Percentiles rank a stretch among this genome's conserved stretches.
phyloP scores from a whole-genome alignment of 2,797 vertebrate species.

The Spea hammondii region DNA sequence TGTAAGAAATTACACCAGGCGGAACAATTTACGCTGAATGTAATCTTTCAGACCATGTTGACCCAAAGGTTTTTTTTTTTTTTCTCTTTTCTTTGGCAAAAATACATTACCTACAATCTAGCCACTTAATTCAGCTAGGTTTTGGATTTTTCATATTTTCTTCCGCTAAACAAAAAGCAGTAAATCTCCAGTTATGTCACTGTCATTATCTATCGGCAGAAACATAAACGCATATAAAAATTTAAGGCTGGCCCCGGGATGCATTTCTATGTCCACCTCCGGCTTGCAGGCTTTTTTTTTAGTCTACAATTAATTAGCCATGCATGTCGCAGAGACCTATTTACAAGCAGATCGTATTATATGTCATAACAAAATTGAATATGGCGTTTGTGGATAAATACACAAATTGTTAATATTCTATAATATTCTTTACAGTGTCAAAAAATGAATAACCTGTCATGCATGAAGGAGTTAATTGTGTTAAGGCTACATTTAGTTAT shows the following conservation, averaged over 20 bases:
- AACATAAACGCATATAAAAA: conserved; percentile 8
- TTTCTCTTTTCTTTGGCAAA: conserved; percentile 8
- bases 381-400: conserved; percentile 51
- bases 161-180: neutral
- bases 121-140: conserved; percentile 9
- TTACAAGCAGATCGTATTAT: conserved; percentile 46
- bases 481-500: neutral
- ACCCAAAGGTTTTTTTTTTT: conserved; percentile 28
- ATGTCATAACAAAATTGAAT: conserved; percentile 48
- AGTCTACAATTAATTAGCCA: conserved; percentile 44
- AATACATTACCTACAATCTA: conserved; percentile 17
- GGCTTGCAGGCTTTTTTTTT: conserved; percentile 34
- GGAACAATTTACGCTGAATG: conserved; percentile 39
- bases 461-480: conserved; percentile 30
- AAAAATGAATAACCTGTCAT: conserved; percentile 2
- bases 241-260: conserved; percentile 12
- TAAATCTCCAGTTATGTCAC: neutral
- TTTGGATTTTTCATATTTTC: neutral
- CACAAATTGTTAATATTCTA: conserved; percentile 34
- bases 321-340: conserved; percentile 40
- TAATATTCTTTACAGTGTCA: conserved; percentile 32
- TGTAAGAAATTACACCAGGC: conserved; percentile 44
- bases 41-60: conserved; percentile 33
- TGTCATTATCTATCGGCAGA: neutral
- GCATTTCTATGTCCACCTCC: conserved; percentile 34